Evolutionary conservation across 2,797 vertebrate genomes (phyloP), one percentile per base, ranked within the genome.

Genomic region (Podargus strigoides): DNA sequence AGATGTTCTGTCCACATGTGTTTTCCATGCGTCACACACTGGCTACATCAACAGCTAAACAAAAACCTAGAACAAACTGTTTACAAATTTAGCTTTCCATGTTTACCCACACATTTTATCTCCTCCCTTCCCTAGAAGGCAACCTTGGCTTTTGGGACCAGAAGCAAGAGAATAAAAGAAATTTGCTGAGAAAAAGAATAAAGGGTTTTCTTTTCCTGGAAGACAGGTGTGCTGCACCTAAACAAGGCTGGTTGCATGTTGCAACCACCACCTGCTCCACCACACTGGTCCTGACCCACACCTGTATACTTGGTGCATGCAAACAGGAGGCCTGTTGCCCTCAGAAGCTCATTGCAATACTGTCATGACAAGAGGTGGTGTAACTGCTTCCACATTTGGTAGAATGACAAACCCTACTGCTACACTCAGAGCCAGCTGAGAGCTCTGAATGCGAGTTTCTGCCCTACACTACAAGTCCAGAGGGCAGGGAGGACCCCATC

Each of bases 1-100:
- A 68, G 56, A 69, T 39, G 19, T 34, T 69, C 39, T 69, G 34
- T 44, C 55, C 47, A 42, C 81, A 77, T 41, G 32, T 46, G 62
- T 28, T 88, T 81, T 41, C 69, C 74, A 36, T 16, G 67, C 0
- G 2, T 87, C 86, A 82, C 58, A 76, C 10, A 5, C 37, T 42
- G 74, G 44, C 47, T 53, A 16, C 27, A 74, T 10, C 27, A 80
- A 39, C 52, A 90, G 69, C 5, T 1, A 72, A 86, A 81, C 36
- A 90, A 81, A 89, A 60, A 37, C 34, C 44, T 73, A 82, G 91
- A 79, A 85, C 70, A 81, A 44, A 79, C 24, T 87, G 59, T 95
- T 93, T 79, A 87, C 46, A 70, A 81, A 34, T 47, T 79, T 26
- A 69, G 67, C 19, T 93, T 80, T 73, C 44, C 50, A 16, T 67